phyloP scores from a whole-genome alignment of 2,888 invertebrate genomes.

The Coelinius sp. region DNA sequence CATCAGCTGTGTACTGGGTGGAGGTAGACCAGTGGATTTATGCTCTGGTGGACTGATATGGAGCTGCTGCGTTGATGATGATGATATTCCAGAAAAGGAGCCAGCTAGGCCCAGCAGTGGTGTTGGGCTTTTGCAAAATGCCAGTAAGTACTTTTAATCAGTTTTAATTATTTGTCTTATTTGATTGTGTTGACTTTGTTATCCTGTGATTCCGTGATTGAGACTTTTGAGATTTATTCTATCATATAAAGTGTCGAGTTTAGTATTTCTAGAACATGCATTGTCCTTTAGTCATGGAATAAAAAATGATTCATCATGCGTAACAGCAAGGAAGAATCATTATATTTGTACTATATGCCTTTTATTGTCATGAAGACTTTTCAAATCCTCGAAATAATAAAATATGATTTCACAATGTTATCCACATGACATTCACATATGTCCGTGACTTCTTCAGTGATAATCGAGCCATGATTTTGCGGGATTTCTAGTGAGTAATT shows the following conservation, averaged over 20 bases:
- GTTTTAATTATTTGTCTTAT: neutral
- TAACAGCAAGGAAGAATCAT: neutral
- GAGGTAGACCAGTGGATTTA: slow-evolving; percentile 89
- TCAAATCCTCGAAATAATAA: neutral
- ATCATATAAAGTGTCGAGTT: too few relatives aligned
- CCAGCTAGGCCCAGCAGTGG: slow-evolving; percentile 56
- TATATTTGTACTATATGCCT: too few relatives aligned
- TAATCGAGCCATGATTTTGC: neutral
- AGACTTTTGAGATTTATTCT: neutral
- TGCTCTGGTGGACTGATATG: slow-evolving; percentile 96
- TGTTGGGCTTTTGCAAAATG: slow-evolving; percentile 81
- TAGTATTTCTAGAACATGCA: neutral
- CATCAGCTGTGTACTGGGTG: slow-evolving; percentile 90
- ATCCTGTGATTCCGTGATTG: neutral
- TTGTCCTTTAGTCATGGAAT: neutral
- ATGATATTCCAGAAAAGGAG: slow-evolving; percentile 70
- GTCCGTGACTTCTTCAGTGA: neutral
- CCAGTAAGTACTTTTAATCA: slow-evolving; percentile 81
- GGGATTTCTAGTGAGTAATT: neutral
- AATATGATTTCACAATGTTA: neutral
- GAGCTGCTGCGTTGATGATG: slow-evolving; percentile 92
- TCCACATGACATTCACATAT: neutral
- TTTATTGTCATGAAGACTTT: neutral
- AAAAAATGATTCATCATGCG: neutral
- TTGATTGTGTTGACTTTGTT: neutral